Evolutionary conservation across 2,113 vertebrate genomes (phyloP), one percentile per base, ranked within the genome.

Genomic region (Pagrus major): DNA sequence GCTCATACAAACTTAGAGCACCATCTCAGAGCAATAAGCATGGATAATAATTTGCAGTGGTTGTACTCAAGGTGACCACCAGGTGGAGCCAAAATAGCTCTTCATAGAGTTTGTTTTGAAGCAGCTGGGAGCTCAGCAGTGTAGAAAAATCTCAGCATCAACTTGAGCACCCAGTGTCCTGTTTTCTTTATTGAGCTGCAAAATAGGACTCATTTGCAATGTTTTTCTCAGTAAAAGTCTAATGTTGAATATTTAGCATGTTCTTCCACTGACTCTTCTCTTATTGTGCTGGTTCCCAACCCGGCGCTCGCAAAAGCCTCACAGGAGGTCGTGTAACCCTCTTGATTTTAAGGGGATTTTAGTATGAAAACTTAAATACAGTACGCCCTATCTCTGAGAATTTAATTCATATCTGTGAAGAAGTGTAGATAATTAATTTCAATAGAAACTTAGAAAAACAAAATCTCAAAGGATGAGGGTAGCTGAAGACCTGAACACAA

Each of bases 41-140:
- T 27, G 39, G 51, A 44, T 55, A 15, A 60, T 56, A 29, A 71
- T 3, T 25, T 76, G 65, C 16, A 37, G 74, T 14, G 37, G 46
- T 73, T 41, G 6, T 71, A 71, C 55, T 52, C 68, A 37, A 60
- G 49, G 54, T 65, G 76, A 73, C 81, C 91, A 90, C 86, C 49
- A 80, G 90, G 68, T 70, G 89, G 93, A 72, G 23, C 63, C 73
- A 82, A 33, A 66, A 44, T 33, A 46, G 58, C 47, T 77, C 52
- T 77, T 9, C 23, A 49, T 31, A 29, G 66, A 6, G 49, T 37
- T 9, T 49, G 14, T 25, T 29, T 9, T 12, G 39, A 44, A 20
- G 66, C 44, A n/a, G 21, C 20, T 20, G 9, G 20, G 27, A 7
- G 21, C 18, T 12, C 18, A 27, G 15, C 25, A 66, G 35, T 1